phyloP scores from a whole-genome alignment of 2,797 vertebrate genomes.

The Mormyrus hasselquistii region DNA sequence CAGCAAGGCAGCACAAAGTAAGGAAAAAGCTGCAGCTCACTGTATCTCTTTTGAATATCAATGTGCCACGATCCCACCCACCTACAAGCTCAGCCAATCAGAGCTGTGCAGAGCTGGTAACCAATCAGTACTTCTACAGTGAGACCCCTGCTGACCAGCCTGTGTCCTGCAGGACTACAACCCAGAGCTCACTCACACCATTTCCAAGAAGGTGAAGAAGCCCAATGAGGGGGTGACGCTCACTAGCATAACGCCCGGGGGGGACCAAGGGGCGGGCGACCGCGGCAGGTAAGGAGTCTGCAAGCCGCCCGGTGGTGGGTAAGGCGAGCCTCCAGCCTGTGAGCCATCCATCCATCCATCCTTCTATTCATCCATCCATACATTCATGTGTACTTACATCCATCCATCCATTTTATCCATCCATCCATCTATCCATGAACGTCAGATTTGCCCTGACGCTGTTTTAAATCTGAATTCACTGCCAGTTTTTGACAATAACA shows the following conservation, averaged over 20 bases:
- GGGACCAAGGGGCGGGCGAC: slow-evolving; percentile 80
- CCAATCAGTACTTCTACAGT: not conserved
- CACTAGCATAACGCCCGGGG: slow-evolving; percentile 69
- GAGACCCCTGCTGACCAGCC: not conserved
- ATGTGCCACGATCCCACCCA: not conserved
- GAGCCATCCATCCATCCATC: not conserved
- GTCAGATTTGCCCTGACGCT: not conserved
- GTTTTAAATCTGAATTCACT: not conserved
- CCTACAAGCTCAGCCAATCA: not conserved
- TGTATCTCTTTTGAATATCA: not conserved
- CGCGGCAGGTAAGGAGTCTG: slow-evolving; percentile 69
- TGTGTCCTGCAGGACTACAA: slow-evolving; percentile 80
- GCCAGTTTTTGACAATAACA: not conserved
- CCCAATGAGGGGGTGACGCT: slow-evolving; percentile 69
- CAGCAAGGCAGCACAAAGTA: not conserved
- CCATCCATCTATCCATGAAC: not conserved
- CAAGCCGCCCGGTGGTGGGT: not conserved
- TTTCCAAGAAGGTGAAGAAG: slow-evolving; percentile 84
- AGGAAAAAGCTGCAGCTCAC: not conserved
- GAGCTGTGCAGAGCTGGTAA: not conserved
- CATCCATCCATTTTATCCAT: not conserved
- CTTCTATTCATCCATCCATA: not conserved
- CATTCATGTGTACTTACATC: no score
- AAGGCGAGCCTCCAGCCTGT: not conserved
- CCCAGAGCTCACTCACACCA: slow-evolving; percentile 78